Conservation (phyloP, 2,888 invertebrate species). For the Horisme vitalbata region DNA sequence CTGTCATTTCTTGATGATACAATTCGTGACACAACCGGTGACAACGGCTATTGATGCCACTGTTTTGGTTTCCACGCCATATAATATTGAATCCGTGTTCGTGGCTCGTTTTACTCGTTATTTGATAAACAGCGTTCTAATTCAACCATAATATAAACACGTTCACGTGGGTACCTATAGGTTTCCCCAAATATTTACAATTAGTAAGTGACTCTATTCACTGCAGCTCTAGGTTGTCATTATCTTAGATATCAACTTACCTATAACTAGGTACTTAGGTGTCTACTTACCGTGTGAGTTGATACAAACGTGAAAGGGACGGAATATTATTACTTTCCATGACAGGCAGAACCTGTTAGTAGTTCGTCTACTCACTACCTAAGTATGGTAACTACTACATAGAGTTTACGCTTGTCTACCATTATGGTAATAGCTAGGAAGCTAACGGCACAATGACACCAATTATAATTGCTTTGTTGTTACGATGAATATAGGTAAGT, state of each 20-base stretch:
- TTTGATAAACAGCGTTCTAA: conserved; percentile 39
- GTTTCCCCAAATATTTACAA: conserved; percentile 14
- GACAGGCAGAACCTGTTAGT: too few species aligned
- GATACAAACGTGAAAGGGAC: too few species aligned
- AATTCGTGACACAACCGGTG: too few species aligned
- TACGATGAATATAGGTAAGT: neutral
- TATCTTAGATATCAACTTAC: too few species aligned
- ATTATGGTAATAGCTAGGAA: conserved; percentile 15
- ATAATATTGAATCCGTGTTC: conserved; percentile 22
- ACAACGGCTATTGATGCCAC: conserved; percentile 1
- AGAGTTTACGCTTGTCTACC: conserved; percentile 5
- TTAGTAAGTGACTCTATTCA: conserved; percentile 8
- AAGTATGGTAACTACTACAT: neutral
- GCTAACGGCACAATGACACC: conserved; percentile 9
- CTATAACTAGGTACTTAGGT: too few species aligned
- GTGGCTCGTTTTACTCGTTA: conserved; percentile 32
- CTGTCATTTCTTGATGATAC: too few species aligned
- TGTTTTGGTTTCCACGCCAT: conserved; percentile 30
- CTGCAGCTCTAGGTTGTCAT: neutral
- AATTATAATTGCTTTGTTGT: conserved; percentile 8
- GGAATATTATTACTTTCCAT: neutral
- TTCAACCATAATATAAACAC: conserved; percentile 31
- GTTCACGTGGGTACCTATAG: conserved; percentile 7
- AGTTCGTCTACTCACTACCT: too few species aligned
- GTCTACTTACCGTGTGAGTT: too few species aligned